phyloP scores from a whole-genome alignment of 2,888 invertebrate genomes.

The Morpho deidamia region DNA sequence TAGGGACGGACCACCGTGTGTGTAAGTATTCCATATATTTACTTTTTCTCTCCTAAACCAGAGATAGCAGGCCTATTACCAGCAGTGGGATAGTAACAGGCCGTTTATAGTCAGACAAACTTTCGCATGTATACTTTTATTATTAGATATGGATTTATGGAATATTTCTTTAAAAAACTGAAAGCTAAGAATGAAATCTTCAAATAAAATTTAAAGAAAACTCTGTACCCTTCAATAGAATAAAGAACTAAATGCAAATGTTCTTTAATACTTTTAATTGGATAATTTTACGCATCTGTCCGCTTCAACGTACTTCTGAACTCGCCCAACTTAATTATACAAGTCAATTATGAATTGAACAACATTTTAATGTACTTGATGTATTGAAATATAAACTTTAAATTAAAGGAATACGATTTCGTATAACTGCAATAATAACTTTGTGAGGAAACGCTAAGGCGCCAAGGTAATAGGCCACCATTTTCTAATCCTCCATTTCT shows the following conservation, averaged over 20 bases:
- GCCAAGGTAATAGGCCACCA: conserved; percentile 18
- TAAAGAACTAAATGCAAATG: conserved; percentile 30
- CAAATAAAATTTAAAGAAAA: background rate
- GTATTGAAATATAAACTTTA: conserved; percentile 4
- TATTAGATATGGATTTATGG: too few relatives aligned
- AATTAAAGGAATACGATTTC: background rate
- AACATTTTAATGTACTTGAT: background rate
- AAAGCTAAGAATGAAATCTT: background rate
- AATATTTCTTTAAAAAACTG: background rate
- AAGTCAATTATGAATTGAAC: conserved; percentile 15
- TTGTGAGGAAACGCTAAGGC: conserved; percentile 7
- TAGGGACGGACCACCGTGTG: too few relatives aligned
- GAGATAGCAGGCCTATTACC: too few relatives aligned
- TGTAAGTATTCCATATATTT: too few relatives aligned
- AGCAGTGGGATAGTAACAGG: too few relatives aligned
- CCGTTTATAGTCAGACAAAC: too few relatives aligned
- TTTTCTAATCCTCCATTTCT: conserved; percentile 20
- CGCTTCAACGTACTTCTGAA: conserved; percentile 27
- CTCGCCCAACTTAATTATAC: conserved; percentile 27
- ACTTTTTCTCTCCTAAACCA: too few relatives aligned
- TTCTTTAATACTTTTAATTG: conserved; percentile 36
- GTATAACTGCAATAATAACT: background rate
- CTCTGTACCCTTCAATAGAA: conserved; percentile 7
- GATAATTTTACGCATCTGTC: conserved; percentile 37
- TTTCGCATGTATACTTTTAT: too few relatives aligned